Base-by-base conservation (phyloP, 2,797 vertebrate species). In the Oreonectes daqikongensis region DNA sequence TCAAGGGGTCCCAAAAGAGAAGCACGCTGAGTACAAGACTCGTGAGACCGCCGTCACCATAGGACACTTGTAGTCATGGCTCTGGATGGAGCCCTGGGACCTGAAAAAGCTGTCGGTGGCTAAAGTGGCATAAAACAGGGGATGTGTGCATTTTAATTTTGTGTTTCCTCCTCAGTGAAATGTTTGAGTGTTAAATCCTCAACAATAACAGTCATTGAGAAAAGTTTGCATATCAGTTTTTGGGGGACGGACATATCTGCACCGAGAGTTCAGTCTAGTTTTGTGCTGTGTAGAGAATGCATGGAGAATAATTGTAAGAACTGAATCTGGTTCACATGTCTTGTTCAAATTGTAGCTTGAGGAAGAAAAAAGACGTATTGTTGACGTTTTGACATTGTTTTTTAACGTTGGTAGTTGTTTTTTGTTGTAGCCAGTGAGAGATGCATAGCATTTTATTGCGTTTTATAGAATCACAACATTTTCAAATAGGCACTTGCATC, bases 11-110 rank as follows among this genome's bases (percentile, higher is more conserved):
- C 57, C 68, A 17, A 40, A 64, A 69, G 53, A 73, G 30, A 48
- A n/a, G 57, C 60, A 35, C 78, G 71, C 61, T 78, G 75, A 69
- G 71, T 63, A 65, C 44, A 38, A 70, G 44, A 46, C 5, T 71
- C 53, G 30, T 53, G 61, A 61, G 46, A 3, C 18, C 40, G 57
- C 30, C 1, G 42, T 69, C 53, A 50, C 55, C 74, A 52, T 65
- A 66, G 69, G 74, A 77, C 65, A 40, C 17, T 14, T n/a, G 75
- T 64, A 63, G 24, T n/a, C 35, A 70, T 70, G 68, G 32, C 9
- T 53, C 18, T 64, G 35, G 14, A 18, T 24, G 24, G 46, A 64
- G 28, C 67, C 11, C 11, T 64, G 67, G 57, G 75, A 70, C 24
- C 20, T 1, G 0, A 4, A 77, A 69, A 35, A 35, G 22, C 20